A percentile compares a stretch with the other conserved stretches of the same genome.
These are phyloP conservation scores for Saccostrea glomerata DNA, from an alignment of 1,140 invertebrate species.

Conservation along the genomic window DNA sequence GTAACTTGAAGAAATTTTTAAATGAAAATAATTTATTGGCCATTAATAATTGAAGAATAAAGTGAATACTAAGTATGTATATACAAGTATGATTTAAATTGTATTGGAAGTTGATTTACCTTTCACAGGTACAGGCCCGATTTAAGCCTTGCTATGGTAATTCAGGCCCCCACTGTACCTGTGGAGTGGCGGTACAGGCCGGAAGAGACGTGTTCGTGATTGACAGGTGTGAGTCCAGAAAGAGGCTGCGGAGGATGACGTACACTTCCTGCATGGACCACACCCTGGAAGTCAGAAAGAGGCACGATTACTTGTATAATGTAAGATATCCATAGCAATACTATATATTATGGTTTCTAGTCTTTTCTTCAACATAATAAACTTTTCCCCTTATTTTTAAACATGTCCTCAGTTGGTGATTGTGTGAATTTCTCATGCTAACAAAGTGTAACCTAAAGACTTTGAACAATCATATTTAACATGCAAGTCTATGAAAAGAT, in stretches of 20 bases:
- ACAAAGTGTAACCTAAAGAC: too few relatives aligned
- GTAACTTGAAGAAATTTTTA: too few relatives aligned
- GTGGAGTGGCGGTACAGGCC: constrained; percentile 26
- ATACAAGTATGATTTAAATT: neutral
- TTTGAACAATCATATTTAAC: too few relatives aligned
- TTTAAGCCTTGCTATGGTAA: constrained; percentile 23
- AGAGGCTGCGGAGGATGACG: too few relatives aligned
- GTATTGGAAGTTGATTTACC: neutral
- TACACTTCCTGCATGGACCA: constrained; percentile 26
- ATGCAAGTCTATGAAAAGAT: too few relatives aligned
- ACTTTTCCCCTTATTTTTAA: neutral
- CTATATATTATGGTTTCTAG: neutral
- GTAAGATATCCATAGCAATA: constrained; percentile 1
- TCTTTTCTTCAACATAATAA: neutral
- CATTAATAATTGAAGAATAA: too few relatives aligned
- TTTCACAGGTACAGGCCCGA: constrained; percentile 6
- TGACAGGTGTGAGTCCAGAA: constrained; percentile 2
- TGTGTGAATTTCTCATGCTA: too few relatives aligned
- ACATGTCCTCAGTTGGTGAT: neutral
- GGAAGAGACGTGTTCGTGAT: constrained; percentile 29
- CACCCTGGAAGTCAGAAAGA: constrained; percentile 17
- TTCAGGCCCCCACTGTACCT: neutral
- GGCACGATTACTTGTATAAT: neutral
- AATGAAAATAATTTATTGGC: too few relatives aligned
- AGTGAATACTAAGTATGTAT: too few relatives aligned